These are phyloP conservation scores for Drosophila aff. DNA, from an alignment of 1,140 invertebrate genomes.

Conservation along the genomic window DNA sequence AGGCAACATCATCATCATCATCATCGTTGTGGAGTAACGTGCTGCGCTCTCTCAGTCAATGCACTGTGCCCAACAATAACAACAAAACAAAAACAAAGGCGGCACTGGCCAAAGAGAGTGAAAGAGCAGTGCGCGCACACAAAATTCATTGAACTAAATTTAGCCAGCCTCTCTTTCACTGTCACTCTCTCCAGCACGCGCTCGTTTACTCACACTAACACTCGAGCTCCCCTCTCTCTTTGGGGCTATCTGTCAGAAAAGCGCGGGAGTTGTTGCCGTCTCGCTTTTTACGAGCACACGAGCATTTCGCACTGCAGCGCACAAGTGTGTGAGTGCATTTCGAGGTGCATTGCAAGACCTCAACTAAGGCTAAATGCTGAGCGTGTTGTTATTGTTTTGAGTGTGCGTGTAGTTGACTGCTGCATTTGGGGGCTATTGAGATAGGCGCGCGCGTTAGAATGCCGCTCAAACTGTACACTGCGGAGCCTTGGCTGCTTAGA, in stretches of 20 bases:
- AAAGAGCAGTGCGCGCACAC: conserved; percentile 31
- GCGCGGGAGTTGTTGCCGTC: conserved; percentile 75
- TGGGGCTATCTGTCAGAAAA: conserved; percentile 34
- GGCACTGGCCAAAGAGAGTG: conserved; percentile 27
- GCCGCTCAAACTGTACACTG: conserved; percentile 69
- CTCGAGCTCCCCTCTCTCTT: conserved; percentile 1
- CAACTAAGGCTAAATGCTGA: conserved; percentile 77
- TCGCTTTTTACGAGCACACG: conserved; percentile 28
- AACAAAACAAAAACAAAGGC: conserved; percentile 77
- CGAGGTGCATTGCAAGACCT: conserved; percentile 83
- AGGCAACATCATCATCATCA: conserved; percentile 68
- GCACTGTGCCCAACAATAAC: conserved; percentile 70
- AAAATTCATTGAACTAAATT: conserved; percentile 80
- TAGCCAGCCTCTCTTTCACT: conserved; percentile 51
- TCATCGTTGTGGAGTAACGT: conserved; percentile 61
- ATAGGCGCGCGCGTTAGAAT: conserved; percentile 75
- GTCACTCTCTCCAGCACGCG: conserved; percentile 26
- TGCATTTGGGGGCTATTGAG: conserved; percentile 80
- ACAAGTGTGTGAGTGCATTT: conserved; percentile 69
- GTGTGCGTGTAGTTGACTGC: conserved; percentile 48
- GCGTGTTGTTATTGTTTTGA: conserved; percentile 39
- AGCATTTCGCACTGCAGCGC: conserved; percentile 28
- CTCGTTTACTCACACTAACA: neutral
- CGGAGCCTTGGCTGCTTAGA: conserved; percentile 67
- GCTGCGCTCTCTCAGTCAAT: conserved; percentile 68